Base-by-base conservation (phyloP, 1,140 invertebrate species). In the Tetragnatha versicolor region DNA sequence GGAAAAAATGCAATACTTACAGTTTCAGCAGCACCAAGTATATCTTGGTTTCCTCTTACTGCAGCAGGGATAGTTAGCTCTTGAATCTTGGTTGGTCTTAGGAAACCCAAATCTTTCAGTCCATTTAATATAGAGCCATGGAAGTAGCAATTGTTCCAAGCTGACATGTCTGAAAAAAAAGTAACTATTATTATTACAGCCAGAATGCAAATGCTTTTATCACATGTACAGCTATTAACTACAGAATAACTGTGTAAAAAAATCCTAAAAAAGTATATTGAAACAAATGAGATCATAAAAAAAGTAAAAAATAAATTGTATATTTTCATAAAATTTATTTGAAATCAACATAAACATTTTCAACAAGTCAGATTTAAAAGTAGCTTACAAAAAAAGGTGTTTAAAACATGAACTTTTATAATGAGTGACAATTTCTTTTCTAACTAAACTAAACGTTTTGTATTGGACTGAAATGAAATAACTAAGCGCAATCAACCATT, bases 1-100 rank as follows among this genome's bases (percentile, higher is more conserved):
- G 14, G 42, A 49, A n/a, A 6, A 3, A 51, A 49, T 49, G n/a
- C 31, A 33, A 68, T 35, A 79, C 82, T 83, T 82, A 87, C 86
- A 1, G 97, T 99, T 89, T 98, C 95, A 12, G 97, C 97, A 79
- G 96, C 97, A 80, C 96, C 97, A 22, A 98, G 86, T 82, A 98
- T 93, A 87, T 98, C 96, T 87, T 91, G 89, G 53, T 89, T 87
- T 61, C 94, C 94, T 83, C 93, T 89, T 82, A 98, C 93, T 35
- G 96, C 95, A 73, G 94, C 89, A 27, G 94, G 93, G 37, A 98
- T 87, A 9, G 91, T 90, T 53, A 92, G 84, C 31, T 89, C 86
- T 83, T 92, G 91, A 84, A 98, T 98, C 81, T 91, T 87, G 2
- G 96, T 98, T 1, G 97, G 97, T 14, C 88, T 85, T 49, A 86